Base-by-base conservation (phyloP, 2,888 invertebrate species). In the Abrostola tripartita region DNA sequence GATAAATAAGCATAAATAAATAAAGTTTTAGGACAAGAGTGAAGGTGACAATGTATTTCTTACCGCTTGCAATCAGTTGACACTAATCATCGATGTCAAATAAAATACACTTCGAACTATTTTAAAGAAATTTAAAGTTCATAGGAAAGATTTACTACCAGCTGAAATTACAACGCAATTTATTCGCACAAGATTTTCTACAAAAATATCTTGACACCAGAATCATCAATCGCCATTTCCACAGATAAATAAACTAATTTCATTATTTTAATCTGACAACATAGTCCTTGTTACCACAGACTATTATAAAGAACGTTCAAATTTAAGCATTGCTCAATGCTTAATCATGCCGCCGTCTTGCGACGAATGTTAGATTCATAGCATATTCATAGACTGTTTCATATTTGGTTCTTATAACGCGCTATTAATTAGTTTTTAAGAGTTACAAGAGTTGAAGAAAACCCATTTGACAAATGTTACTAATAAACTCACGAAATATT, bases 21-120 rank as follows among this genome's bases (percentile, higher is more conserved):
- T 78, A 79, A 68, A 78, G 69, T 76, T 81, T 81, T 81, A 83
- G 84, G 87, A 79, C 87, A 88, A 78, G 76, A 82, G 75, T 86
- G 88, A 90, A 89, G 88, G 88, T 89, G 87, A 89, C 84, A 83
- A 82, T 76, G 67, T 68, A 74, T 69, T 74, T 75, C 86, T 85
- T 86, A 88, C 87, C 86, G 83, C 84, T 81, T 74, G 64, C 54
- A 76, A 80, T 79, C 78, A 84, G 61, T 78, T 74, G 69, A 76
- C 68, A 80, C 78, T 85, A 82, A 77, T 86, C 83, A 85, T 86
- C 82, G 82, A 82, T 83, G 68, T 74, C 72, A 68, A 64, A 67
- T 65, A 59, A 64, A 69, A 65, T 66, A 50, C 67, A 74, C 72
- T 69, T 66, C 58, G 40, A 74, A 58, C 37, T 66, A 52, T 65